These are phyloP conservation scores for Pygocentrus nattereri DNA, from an alignment of 2,797 vertebrate species.

Conservation along the genomic window DNA sequence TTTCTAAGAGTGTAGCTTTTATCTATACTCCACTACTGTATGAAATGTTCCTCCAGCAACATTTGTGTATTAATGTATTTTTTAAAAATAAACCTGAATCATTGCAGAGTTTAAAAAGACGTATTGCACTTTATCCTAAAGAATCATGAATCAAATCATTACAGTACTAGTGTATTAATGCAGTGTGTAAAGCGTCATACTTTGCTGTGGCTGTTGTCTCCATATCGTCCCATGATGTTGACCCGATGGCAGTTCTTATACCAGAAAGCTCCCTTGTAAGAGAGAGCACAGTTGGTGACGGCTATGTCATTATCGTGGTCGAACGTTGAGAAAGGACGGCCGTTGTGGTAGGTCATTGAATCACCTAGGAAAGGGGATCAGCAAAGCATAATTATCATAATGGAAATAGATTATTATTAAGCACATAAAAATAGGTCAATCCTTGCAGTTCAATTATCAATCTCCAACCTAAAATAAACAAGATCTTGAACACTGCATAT, in stretches of 20 bases:
- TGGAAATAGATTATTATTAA: background rate
- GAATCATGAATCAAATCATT: background rate
- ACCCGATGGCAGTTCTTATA: constrained; percentile 98
- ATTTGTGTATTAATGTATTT: too few species aligned
- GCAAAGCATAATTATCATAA: constrained; percentile 1
- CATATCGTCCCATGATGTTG: constrained; percentile 96
- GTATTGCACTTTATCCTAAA: background rate
- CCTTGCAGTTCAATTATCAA: background rate
- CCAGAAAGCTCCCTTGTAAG: constrained; percentile 98
- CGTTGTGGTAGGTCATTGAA: constrained; percentile 95
- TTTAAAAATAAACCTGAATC: too few species aligned
- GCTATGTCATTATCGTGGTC: constrained; percentile 96
- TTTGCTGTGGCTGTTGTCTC: constrained; percentile 96
- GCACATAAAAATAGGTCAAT: background rate
- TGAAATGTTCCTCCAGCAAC: too few species aligned
- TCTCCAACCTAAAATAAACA: too few species aligned
- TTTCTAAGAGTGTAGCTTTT: too few species aligned
- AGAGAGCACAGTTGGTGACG: constrained; percentile 96
- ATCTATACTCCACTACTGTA: too few species aligned
- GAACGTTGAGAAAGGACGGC: constrained; percentile 92
- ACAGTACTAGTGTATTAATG: background rate
- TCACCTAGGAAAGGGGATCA: constrained; percentile 80
- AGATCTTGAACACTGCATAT: too few species aligned
- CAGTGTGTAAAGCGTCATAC: constrained; percentile 69
- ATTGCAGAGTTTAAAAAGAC: too few species aligned